Evolutionary conservation across 2,797 vertebrate genomes (phyloP), one percentile per base, ranked within the genome.

Genomic region (Lacerta agilis): DNA sequence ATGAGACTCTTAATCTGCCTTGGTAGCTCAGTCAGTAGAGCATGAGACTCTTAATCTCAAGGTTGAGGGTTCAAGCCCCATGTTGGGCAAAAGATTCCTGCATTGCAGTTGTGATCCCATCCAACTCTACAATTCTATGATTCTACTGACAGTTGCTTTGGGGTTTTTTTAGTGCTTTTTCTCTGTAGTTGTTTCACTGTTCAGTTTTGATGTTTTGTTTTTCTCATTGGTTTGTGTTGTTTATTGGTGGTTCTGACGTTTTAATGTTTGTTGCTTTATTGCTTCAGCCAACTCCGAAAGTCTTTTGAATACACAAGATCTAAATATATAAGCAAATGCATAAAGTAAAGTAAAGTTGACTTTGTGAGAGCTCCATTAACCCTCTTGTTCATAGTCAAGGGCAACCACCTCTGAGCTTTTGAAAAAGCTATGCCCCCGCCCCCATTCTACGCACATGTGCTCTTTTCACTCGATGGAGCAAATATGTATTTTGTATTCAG

Each of bases 191-290:
- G 15, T 43, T 27, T 86, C 41, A 18, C 7, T 36, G 20, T 79
- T 29, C 25, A 23, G 78, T 79, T 86, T 49, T 67, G n/a, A 27
- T 11, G 13, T 15, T 69, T 27, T 69, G 27, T 55, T 78, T 36
- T 86, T 33, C 33, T 86, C 75, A 78, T 67, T 49, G 11, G 25
- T 27, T 69, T 55, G 49, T 55, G 49, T 15, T 69, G 41, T 69
- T 69, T 86, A 49, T 55, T 86, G 43, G n/a, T 36, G 78, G 75
- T 67, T 79, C 78, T 86, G 41, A 38, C 61, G 55, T 49, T 86
- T 79, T 79, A 79, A 38, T 11, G 69, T 33, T 86, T 20, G n/a
- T 58, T 75, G 72, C 49, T 86, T 79, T 79, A 79, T 55, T 11
- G 69, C 43, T 86, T n/a, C 25, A 75, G 25, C 49, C 36, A 58